Percentiles rank a stretch among this genome's conserved stretches.
Evolutionary conservation across 2,797 vertebrate genomes (phyloP).

Genomic region (Phylloscopus collybita): DNA sequence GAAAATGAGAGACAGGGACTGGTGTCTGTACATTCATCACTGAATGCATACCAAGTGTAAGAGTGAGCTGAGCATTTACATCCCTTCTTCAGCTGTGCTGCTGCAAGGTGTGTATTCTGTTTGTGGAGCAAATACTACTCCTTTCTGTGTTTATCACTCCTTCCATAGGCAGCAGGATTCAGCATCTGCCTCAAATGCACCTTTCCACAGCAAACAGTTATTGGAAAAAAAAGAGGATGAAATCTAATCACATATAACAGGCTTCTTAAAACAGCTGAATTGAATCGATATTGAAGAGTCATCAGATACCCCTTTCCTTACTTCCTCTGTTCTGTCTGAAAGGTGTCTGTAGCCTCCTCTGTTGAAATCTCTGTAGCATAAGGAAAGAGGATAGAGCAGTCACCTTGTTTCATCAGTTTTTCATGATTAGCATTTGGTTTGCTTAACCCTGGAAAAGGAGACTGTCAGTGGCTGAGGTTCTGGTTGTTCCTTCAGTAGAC

Average conservation of each 20-base stretch:
- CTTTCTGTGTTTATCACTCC: not conserved
- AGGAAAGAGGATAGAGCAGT: not conserved
- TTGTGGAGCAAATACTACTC: not conserved
- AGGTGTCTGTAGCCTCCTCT: not conserved
- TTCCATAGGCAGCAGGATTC: not conserved
- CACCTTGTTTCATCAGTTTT: not conserved
- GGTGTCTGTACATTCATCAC: not conserved
- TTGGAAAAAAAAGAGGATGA: not conserved
- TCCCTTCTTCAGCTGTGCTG: not conserved
- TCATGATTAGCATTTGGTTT: not conserved
- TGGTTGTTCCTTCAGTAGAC: not conserved
- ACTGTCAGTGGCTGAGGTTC: not conserved
- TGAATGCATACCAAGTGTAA: not conserved
- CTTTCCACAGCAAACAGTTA: not conserved
- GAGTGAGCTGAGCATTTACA: not conserved
- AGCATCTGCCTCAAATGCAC: not conserved
- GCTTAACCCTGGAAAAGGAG: not conserved
- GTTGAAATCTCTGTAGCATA: not conserved
- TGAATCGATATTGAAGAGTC: not conserved
- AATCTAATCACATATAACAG: not conserved
- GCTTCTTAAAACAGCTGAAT: conserved; percentile 1
- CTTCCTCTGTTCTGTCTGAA: not conserved
- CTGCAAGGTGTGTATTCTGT: not conserved
- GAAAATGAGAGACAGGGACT: not conserved
- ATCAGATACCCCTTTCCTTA: not conserved